Evolutionary conservation across 1,140 invertebrate species (phyloP).

Genomic region (Bombus cullumanus): DNA sequence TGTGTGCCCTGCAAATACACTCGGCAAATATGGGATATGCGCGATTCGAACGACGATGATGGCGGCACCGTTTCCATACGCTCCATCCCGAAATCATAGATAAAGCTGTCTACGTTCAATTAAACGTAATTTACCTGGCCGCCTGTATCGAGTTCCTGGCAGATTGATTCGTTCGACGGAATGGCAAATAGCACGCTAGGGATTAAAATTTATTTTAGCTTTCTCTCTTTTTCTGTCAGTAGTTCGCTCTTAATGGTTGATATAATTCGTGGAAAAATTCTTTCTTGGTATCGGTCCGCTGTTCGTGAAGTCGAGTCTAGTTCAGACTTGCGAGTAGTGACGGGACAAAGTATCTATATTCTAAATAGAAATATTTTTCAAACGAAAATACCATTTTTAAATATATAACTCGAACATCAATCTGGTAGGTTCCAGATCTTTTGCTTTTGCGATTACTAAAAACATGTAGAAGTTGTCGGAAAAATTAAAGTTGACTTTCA

Average conservation of each 20-base stretch:
- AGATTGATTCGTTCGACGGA: slow-evolving; percentile 50
- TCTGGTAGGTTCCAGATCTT: no score
- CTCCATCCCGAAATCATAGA: slow-evolving; percentile 58
- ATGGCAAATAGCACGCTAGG: slow-evolving; percentile 34
- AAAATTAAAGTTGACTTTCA: no score
- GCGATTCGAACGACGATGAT: slow-evolving; percentile 23
- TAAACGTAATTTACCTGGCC: slow-evolving; percentile 65
- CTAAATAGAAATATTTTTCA: no score
- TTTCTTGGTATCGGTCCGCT: no score
- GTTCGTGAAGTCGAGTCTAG: no score
- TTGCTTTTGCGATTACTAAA: no score
- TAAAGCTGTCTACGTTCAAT: slow-evolving; percentile 62
- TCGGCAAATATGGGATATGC: slow-evolving; percentile 57
- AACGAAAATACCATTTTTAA: no score
- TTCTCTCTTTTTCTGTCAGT: not conserved
- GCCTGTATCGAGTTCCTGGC: slow-evolving; percentile 22
- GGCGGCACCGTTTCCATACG: slow-evolving; percentile 3
- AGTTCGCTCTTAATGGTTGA: not conserved
- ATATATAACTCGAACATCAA: no score
- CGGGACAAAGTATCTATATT: no score
- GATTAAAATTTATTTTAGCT: slow-evolving; percentile 44
- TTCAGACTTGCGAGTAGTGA: no score
- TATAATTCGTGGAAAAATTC: not conserved
- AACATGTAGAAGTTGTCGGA: no score
- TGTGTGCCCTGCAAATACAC: slow-evolving; percentile 61